Evolutionary conservation across 2,888 invertebrate species (phyloP).

Genomic region (Cerastis leucographa): DNA sequence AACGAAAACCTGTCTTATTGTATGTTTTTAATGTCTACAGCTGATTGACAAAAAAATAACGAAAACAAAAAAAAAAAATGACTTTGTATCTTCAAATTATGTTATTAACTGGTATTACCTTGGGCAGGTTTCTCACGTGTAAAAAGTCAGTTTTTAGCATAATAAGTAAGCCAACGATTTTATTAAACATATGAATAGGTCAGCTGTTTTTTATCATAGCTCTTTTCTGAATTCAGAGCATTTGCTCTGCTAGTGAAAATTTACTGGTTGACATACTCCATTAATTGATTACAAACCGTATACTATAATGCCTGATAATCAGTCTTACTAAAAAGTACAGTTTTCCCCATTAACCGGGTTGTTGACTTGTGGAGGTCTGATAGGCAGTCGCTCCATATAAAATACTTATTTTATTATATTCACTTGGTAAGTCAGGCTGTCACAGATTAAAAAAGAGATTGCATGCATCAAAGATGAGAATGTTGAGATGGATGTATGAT

Average conservation of each 20-base stretch:
- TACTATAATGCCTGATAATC: not conserved
- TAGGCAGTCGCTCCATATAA: no score
- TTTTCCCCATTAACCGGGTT: no score
- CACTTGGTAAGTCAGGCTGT: no score
- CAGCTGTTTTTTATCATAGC: slow-evolving; percentile 13
- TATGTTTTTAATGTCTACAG: not conserved
- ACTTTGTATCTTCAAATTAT: not conserved
- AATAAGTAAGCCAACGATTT: not conserved
- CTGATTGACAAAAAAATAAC: slow-evolving; percentile 14
- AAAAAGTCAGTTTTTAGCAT: not conserved
- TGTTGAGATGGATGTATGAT: no score
- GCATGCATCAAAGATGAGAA: no score
- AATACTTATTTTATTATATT: no score
- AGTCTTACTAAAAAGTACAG: no score
- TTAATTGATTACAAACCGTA: not conserved
- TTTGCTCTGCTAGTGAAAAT: not conserved
- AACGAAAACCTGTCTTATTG: not conserved
- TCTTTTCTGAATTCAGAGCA: slow-evolving; percentile 13
- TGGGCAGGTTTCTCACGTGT: not conserved
- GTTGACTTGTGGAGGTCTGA: no score
- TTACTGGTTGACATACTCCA: not conserved
- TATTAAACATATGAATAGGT: not conserved
- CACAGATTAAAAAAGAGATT: no score
- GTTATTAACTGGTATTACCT: not conserved
- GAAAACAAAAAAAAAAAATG: not conserved